These are phyloP conservation scores for Octomys mimax DNA, from an alignment of 2,797 vertebrate species.

Conservation along the genomic window DNA sequence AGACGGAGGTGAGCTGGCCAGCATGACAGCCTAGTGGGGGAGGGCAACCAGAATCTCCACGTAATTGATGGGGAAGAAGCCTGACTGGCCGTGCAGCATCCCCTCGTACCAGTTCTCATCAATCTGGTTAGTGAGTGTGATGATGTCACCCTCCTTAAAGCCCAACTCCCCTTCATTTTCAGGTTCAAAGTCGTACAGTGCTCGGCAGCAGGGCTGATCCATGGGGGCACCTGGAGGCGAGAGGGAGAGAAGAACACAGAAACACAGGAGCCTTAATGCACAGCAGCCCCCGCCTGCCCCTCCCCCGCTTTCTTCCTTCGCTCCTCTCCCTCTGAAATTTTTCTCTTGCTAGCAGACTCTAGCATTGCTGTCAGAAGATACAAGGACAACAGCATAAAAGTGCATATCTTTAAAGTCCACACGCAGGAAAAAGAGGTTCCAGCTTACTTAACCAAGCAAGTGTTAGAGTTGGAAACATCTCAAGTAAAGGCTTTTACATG, in stretches of 20 bases:
- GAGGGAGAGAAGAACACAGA: slow-evolving; percentile 78
- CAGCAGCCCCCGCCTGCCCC: rapidly evolving
- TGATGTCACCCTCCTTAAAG: slow-evolving; percentile 98
- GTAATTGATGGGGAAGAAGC: slow-evolving; percentile 99
- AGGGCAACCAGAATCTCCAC: slow-evolving; percentile 98
- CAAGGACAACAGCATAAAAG: not conserved
- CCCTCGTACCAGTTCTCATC: slow-evolving; percentile 99
- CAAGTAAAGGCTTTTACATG: not conserved
- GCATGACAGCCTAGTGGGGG: slow-evolving; percentile 92
- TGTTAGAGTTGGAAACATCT: not conserved
- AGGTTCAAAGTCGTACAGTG: slow-evolving; percentile 98
- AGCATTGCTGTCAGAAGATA: not conserved
- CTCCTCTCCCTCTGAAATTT: not conserved
- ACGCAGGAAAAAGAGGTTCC: not conserved
- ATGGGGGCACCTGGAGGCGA: slow-evolving; percentile 90
- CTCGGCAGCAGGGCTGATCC: slow-evolving; percentile 98
- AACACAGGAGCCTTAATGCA: not conserved
- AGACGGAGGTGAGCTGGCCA: slow-evolving; percentile 81
- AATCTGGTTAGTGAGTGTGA: slow-evolving; percentile 98
- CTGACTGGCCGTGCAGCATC: slow-evolving; percentile 97
- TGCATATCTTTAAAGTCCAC: not conserved
- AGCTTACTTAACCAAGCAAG: slow-evolving; percentile 38
- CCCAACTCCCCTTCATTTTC: slow-evolving; percentile 99
- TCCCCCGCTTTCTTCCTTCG: not conserved
- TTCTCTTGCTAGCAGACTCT: not conserved